Evolutionary conservation across 2,113 vertebrate species (phyloP).

Genomic region (Syngnathus scovelli): DNA sequence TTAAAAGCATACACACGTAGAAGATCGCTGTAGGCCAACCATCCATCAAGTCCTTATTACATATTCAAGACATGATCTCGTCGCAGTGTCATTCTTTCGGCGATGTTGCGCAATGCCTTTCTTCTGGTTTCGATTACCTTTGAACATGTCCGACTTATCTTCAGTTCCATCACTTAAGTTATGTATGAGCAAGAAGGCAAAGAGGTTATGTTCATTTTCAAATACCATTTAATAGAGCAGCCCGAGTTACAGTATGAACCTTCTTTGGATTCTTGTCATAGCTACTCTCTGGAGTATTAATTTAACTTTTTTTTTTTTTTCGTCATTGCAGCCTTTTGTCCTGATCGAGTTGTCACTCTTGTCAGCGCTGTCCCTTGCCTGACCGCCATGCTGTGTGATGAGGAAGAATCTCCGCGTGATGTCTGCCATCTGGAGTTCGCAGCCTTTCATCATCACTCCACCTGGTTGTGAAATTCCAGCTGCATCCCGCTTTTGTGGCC

Average conservation of each 20-base stretch:
- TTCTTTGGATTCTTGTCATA: background rate
- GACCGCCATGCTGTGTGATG: conserved; percentile 27
- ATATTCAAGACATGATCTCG: conserved; percentile 36
- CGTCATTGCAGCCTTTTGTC: background rate
- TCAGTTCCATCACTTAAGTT: background rate
- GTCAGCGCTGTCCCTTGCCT: conserved; percentile 26
- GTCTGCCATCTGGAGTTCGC: conserved; percentile 55
- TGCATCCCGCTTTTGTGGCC: conserved; percentile 24
- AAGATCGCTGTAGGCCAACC: conserved; percentile 28
- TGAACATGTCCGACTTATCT: background rate
- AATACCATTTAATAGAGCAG: too few species aligned
- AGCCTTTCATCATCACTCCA: conserved; percentile 44
- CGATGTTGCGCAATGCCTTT: conserved; percentile 25
- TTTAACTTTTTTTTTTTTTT: background rate
- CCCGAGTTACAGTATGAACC: background rate
- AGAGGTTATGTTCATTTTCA: too few species aligned
- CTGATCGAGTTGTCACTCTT: conserved; percentile 28
- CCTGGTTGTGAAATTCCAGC: conserved; percentile 40
- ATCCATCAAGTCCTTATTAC: conserved; percentile 48
- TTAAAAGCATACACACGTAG: conserved; percentile 49
- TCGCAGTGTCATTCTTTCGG: background rate
- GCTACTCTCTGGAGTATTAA: background rate
- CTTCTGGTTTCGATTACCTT: background rate
- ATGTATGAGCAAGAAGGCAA: too few species aligned
- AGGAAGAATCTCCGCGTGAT: conserved; percentile 39